These are phyloP conservation scores for Porites evermanni DNA, from an alignment of 92 coral and sea anemone species.

Conservation along the genomic window DNA sequence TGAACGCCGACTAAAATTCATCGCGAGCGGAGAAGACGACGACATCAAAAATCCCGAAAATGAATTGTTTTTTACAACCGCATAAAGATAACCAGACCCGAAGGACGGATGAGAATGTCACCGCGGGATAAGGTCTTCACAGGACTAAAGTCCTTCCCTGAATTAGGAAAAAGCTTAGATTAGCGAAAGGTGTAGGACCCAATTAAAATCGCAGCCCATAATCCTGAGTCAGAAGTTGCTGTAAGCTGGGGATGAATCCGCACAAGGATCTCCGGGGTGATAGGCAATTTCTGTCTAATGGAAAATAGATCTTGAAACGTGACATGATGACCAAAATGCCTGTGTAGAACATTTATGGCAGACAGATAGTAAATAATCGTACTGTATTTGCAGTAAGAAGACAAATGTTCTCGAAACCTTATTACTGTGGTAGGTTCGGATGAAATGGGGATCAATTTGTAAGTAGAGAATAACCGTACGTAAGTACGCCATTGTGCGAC, in stretches of 20 bases:
- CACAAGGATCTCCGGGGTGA: neutral
- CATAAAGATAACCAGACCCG: constrained; percentile 11
- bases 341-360: constrained; percentile 29
- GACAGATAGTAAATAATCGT: constrained; percentile 22
- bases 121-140: neutral
- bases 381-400: constrained; percentile 24
- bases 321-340: constrained; percentile 11
- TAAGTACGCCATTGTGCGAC: constrained; percentile 22
- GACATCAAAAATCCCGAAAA: neutral
- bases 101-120: neutral
- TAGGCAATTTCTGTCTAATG: constrained; percentile 6
- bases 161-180: constrained; percentile 7
- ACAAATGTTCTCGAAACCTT: constrained; percentile 35
- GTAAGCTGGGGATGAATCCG: neutral
- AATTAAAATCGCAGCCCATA: constrained; percentile 21
- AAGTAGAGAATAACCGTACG: constrained; percentile 24
- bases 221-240: neutral
- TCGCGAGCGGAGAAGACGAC: too few relatives aligned
- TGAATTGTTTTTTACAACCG: constrained; percentile 12
- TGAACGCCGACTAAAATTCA: too few relatives aligned
- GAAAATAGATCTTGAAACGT: constrained; percentile 20
- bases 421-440: constrained; percentile 12
- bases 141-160: neutral
- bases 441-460: constrained; percentile 14
- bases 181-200: constrained; percentile 19